A percentile compares a stretch with the other conserved stretches of the same genome.
phyloP scores from a whole-genome alignment of 2,113 vertebrate genomes.

The Melospiza georgiana region DNA sequence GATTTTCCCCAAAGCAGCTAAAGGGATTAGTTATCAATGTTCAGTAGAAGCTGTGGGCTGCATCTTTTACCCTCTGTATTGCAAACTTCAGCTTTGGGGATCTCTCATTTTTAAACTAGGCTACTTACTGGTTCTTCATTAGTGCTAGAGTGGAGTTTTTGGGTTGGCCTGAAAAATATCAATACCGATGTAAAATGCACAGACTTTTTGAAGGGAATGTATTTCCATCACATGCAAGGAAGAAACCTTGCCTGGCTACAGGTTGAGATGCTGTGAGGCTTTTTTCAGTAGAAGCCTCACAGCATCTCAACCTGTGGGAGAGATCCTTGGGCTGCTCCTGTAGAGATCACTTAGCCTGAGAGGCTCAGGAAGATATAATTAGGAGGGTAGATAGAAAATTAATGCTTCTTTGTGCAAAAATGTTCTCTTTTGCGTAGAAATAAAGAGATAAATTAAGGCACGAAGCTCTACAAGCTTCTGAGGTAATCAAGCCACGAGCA shows the following conservation, averaged over 20 bases:
- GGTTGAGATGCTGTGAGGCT: background rate
- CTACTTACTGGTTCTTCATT: background rate
- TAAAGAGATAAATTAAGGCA: background rate
- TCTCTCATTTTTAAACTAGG: background rate
- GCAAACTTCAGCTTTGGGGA: background rate
- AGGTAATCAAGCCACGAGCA: background rate
- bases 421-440: background rate
- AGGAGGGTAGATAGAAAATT: background rate
- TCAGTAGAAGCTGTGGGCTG: background rate
- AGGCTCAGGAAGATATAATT: background rate
- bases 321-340: background rate
- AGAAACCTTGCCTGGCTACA: background rate
- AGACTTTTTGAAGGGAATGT: background rate
- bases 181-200: background rate
- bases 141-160: background rate
- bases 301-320: background rate
- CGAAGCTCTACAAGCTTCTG: background rate
- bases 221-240: background rate
- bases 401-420: background rate
- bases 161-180: background rate
- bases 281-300: background rate
- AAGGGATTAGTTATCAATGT: background rate
- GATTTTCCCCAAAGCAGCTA: conserved; percentile 2
- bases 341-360: background rate
- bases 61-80: background rate